phyloP scores from a whole-genome alignment of 92 coral and sea anemone species.

The Palythoa heliodiscus region DNA sequence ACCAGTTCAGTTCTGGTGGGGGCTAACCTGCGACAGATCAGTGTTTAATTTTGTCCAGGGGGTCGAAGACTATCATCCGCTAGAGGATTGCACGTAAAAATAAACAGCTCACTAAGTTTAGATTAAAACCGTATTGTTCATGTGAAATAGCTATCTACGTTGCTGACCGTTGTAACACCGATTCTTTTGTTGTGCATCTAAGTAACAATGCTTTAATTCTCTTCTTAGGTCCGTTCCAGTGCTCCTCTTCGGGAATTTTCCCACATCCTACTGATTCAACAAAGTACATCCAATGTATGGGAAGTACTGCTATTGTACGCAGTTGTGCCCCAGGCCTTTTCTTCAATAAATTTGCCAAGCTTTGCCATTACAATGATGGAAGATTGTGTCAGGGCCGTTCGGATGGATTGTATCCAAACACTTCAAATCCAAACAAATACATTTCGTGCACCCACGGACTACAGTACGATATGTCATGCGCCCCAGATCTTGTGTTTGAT shows the following conservation, averaged over 20 bases:
- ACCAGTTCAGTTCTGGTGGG: no score
- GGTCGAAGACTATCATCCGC: no score
- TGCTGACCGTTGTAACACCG: neutral
- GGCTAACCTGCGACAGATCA: no score
- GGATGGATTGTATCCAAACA: neutral
- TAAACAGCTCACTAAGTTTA: no score
- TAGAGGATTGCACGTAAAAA: no score
- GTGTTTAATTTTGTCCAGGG: no score
- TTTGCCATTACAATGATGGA: neutral
- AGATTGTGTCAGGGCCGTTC: neutral
- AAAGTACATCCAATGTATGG: neutral
- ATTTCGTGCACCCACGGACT: neutral
- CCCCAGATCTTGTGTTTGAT: neutral
- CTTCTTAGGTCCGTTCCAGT: neutral
- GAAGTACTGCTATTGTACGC: neutral
- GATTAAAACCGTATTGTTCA: no score
- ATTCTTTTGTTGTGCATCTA: neutral
- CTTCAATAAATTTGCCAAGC: neutral
- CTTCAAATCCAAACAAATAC: neutral
- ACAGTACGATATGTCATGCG: neutral
- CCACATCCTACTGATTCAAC: neutral
- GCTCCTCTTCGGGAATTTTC: neutral
- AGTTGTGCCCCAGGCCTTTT: neutral
- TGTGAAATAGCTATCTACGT: neutral
- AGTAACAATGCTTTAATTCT: neutral